A percentile compares a stretch with the other conserved stretches of the same genome.
Conservation (phyloP, 2,113 vertebrate genomes). For the Stegostoma tigrinum region DNA sequence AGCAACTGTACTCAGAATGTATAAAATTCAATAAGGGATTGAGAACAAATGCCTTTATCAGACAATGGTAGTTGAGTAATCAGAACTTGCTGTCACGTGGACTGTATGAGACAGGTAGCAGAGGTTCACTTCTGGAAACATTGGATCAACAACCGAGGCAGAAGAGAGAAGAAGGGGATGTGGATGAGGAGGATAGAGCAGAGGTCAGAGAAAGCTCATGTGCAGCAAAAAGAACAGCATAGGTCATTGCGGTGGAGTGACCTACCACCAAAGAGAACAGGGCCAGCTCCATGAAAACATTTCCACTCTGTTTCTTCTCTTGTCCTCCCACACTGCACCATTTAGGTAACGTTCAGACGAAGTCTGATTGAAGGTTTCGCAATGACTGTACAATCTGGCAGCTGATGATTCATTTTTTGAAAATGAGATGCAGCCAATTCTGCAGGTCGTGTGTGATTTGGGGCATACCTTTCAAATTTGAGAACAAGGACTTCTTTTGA, state of each 20-base stretch:
- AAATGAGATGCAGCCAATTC: no score
- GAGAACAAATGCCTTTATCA: not conserved
- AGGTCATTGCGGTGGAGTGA: not conserved
- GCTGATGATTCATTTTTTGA: not conserved
- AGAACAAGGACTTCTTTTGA: no score
- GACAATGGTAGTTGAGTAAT: not conserved
- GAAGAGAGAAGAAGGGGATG: not conserved
- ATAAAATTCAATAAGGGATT: not conserved
- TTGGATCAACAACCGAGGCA: not conserved
- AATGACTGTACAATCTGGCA: not conserved
- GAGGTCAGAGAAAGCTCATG: not conserved
- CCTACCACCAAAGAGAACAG: not conserved
- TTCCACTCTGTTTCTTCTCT: not conserved
- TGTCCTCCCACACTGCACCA: not conserved
- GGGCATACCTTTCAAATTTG: not conserved
- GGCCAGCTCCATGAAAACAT: not conserved
- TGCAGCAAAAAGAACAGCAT: not conserved
- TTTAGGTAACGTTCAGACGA: not conserved
- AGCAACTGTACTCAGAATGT: no score
- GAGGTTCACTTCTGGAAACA: not conserved
- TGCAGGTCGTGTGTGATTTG: not conserved
- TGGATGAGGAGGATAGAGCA: not conserved
- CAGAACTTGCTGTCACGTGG: not conserved
- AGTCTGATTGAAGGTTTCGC: not conserved
- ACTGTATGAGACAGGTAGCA: not conserved